Conservation (phyloP, 2,113 vertebrate species). For the Triplophysa siluroides region DNA sequence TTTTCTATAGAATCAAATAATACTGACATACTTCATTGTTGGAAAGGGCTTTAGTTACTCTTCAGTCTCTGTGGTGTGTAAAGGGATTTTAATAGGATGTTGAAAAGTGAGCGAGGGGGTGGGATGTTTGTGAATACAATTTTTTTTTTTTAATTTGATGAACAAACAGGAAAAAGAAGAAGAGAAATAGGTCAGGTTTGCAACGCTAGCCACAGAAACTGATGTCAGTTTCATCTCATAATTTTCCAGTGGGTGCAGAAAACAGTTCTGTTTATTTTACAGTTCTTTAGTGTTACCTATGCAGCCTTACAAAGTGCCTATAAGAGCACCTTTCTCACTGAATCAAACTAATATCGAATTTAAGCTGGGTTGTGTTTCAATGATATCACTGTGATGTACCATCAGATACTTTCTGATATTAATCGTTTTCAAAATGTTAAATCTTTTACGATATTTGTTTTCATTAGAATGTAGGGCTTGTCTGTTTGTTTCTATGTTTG, state of each 20-base stretch:
- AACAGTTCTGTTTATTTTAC: neutral
- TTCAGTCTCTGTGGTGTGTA: neutral
- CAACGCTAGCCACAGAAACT: neutral
- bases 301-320: constrained; percentile 17
- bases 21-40: neutral
- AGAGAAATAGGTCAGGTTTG: constrained; percentile 3
- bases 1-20: too few species aligned
- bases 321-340: neutral
- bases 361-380: neutral
- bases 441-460: neutral
- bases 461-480: neutral
- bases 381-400: neutral
- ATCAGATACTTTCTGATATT: neutral
- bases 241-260: neutral
- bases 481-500: neutral
- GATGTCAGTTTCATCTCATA: neutral
- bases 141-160: neutral
- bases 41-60: too few species aligned
- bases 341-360: neutral
- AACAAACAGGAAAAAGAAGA: constrained; percentile 24
- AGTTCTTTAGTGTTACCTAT: neutral
- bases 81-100: neutral
- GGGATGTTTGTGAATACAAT: neutral
- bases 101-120: neutral
- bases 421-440: neutral